phyloP scores from a whole-genome alignment of 2,113 vertebrate genomes.

The Canis aureus region DNA sequence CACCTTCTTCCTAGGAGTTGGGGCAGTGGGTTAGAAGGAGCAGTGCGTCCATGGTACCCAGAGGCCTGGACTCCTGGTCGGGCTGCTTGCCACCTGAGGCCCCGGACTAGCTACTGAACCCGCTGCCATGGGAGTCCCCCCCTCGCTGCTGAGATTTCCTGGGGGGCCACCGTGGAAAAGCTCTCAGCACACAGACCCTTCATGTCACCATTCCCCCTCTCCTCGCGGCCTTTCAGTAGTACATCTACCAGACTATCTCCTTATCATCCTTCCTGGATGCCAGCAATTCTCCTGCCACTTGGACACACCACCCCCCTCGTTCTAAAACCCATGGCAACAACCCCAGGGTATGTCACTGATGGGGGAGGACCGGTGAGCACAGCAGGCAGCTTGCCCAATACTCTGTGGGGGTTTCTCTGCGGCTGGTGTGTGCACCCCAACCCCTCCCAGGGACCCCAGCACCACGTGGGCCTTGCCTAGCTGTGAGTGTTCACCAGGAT shows the following conservation, averaged over 20 bases:
- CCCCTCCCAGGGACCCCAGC: not conserved
- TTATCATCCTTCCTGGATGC: not conserved
- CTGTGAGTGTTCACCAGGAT: not conserved
- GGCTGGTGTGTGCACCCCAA: not conserved
- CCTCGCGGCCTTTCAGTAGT: not conserved
- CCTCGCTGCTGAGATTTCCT: not conserved
- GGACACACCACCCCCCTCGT: not conserved
- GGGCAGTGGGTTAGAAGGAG: not conserved
- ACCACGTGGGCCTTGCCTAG: not conserved
- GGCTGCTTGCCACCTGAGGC: not conserved
- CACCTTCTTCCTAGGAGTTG: not conserved
- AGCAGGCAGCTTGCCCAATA: not conserved
- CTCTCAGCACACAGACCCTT: not conserved
- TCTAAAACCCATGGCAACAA: not conserved
- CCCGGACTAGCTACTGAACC: not conserved
- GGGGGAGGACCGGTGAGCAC: not conserved
- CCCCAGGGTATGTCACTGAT: not conserved
- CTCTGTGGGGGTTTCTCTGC: not conserved
- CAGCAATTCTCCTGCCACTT: not conserved
- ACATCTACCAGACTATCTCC: not conserved
- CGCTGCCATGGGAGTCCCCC: not conserved
- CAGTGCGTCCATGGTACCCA: not conserved
- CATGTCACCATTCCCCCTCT: not conserved
- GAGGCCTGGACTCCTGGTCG: not conserved
- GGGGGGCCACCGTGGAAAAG: not conserved